Conservation (phyloP, 2,113 vertebrate genomes). For the Zosterops hypoxanthus region DNA sequence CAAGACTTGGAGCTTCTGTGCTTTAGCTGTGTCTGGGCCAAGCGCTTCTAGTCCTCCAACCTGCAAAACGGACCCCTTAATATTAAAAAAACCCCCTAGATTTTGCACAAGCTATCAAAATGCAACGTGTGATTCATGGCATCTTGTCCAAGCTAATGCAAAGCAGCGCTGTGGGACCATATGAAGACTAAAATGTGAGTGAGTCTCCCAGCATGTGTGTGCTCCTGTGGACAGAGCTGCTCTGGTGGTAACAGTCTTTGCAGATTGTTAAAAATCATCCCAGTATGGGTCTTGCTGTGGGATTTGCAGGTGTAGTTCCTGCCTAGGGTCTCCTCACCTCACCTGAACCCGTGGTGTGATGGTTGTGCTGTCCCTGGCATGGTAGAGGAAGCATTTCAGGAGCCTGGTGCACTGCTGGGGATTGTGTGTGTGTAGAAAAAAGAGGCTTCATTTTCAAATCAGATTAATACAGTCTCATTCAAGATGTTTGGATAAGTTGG, state of each 20-base stretch:
- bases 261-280: fast-evolving
- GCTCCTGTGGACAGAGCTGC: not conserved
- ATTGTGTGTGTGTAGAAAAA: not conserved
- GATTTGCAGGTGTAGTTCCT: not conserved
- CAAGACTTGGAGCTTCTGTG: not conserved
- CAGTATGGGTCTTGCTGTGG: not conserved
- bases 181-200: not conserved
- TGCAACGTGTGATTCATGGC: not conserved
- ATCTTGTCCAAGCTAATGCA: not conserved
- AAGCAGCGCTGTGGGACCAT: not conserved
- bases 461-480: not conserved
- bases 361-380: not conserved
- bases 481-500: not conserved
- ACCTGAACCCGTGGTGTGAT: not conserved
- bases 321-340: not conserved
- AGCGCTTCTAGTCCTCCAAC: not conserved
- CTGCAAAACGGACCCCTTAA: not conserved
- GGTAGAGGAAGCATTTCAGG: not conserved
- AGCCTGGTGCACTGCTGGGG: not conserved
- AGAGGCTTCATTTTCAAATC: not conserved
- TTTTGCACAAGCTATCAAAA: not conserved
- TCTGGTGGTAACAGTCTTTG: not conserved
- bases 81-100: fast-evolving
- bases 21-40: not conserved
- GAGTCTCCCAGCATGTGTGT: not conserved